Evolutionary conservation across 2,113 vertebrate genomes (phyloP).

Genomic region (Esox niger): DNA sequence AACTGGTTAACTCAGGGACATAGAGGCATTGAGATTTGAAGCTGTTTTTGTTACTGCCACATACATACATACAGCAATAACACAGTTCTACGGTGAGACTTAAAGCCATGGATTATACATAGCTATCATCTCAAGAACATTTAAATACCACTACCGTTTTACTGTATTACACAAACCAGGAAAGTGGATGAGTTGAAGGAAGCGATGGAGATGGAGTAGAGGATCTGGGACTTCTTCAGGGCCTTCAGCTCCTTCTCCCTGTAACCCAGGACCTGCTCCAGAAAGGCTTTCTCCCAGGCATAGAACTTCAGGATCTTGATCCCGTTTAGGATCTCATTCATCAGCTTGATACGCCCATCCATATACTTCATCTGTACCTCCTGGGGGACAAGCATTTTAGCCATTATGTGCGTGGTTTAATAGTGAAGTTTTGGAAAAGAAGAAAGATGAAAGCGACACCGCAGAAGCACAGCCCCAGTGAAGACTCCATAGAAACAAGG

Average conservation of each 20-base stretch:
- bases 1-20: no score
- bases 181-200: slow-evolving; percentile 94
- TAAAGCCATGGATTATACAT: background rate
- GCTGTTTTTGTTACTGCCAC: no score
- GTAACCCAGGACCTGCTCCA: slow-evolving; percentile 75
- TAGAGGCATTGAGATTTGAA: no score
- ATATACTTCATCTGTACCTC: slow-evolving; percentile 90
- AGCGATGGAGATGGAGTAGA: slow-evolving; percentile 88
- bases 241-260: slow-evolving; percentile 82
- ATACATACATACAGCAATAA: no score
- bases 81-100: no score
- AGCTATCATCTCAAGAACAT: background rate
- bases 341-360: slow-evolving; percentile 85
- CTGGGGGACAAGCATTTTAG: slow-evolving; percentile 62
- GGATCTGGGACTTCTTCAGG: slow-evolving; percentile 84
- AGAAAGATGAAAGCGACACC: no score
- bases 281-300: slow-evolving; percentile 89
- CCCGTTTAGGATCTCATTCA: slow-evolving; percentile 80
- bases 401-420: background rate
- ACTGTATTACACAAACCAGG: slow-evolving; percentile 70
- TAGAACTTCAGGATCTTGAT: slow-evolving; percentile 88
- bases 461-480: no score
- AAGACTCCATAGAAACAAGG: slow-evolving; percentile 6
- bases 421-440: background rate
- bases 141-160: background rate